A percentile compares a stretch with the other conserved stretches of the same genome.
phyloP scores from a whole-genome alignment of 2,888 invertebrate species.

The Drosophila kambysellisi region DNA sequence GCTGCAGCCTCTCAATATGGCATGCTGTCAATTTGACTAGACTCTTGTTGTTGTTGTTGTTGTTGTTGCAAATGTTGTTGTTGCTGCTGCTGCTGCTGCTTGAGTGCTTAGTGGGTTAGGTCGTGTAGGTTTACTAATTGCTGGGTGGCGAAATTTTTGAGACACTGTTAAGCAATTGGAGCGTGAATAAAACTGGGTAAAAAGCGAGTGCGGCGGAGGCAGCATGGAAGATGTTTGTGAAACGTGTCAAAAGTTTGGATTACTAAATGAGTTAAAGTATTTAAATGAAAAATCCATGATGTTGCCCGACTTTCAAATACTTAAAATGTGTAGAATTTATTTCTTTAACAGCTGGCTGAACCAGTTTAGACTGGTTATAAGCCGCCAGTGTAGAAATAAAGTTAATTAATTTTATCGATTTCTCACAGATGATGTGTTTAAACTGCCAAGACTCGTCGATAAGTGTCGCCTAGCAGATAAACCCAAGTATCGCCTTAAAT shows the following conservation, averaged over 20 bases:
- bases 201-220: not conserved
- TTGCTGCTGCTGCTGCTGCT: conserved; percentile 40
- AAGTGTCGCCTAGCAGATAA: not conserved
- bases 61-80: conserved; percentile 20
- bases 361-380: not conserved
- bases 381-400: not conserved
- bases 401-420: not conserved
- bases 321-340: not conserved
- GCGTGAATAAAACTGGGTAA: conserved; percentile 51
- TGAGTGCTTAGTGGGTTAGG: conserved; percentile 76
- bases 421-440: not conserved
- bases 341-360: not conserved
- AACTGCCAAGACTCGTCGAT: not conserved
- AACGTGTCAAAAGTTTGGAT: conserved; percentile 75
- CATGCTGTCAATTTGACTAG: conserved; percentile 67
- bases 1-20: conserved; percentile 31
- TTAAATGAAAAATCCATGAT: conserved; percentile 39
- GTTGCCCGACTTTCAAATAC: conserved; percentile 30
- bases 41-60: conserved; percentile 42
- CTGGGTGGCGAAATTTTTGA: conserved; percentile 76
- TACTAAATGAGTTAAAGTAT: conserved; percentile 64
- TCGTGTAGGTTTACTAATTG: conserved; percentile 78
- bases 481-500: not conserved
- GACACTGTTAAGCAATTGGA: conserved; percentile 71
- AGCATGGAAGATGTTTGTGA: conserved; percentile 37